These are phyloP conservation scores for Oreochromis niloticus DNA, from an alignment of 2,113 vertebrate genomes.

Conservation along the genomic window DNA sequence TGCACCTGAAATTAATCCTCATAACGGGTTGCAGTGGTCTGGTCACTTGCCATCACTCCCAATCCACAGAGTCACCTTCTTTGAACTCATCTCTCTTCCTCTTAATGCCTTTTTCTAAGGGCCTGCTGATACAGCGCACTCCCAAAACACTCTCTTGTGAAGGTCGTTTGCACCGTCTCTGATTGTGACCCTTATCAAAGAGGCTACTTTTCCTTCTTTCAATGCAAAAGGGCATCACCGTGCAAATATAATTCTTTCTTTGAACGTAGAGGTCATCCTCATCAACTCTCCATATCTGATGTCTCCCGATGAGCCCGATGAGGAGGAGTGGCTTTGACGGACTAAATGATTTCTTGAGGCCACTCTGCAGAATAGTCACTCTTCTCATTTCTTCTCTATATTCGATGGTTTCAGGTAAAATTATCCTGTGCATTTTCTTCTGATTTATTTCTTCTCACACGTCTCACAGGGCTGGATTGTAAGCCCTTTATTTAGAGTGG, in stretches of 20 bases:
- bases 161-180: neutral
- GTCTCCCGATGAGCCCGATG: neutral
- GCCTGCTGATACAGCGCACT: neutral
- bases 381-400: neutral
- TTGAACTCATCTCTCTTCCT: neutral
- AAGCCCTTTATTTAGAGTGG: neutral
- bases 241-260: neutral
- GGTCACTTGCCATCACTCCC: neutral
- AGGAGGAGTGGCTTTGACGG: neutral
- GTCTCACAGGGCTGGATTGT: neutral
- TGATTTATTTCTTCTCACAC: neutral
- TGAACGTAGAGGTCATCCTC: neutral
- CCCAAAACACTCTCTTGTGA: neutral
- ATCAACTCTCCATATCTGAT: neutral
- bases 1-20: fast-evolving
- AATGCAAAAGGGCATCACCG: neutral
- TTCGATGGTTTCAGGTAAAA: neutral
- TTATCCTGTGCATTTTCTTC: neutral
- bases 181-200: neutral
- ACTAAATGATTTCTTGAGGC: fast-evolving
- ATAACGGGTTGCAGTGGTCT: neutral
- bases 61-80: neutral
- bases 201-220: neutral
- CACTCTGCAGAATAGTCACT: neutral
- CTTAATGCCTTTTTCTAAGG: neutral